Conservation (phyloP, 2,888 invertebrate genomes). For the Cheilosia variabilis region DNA sequence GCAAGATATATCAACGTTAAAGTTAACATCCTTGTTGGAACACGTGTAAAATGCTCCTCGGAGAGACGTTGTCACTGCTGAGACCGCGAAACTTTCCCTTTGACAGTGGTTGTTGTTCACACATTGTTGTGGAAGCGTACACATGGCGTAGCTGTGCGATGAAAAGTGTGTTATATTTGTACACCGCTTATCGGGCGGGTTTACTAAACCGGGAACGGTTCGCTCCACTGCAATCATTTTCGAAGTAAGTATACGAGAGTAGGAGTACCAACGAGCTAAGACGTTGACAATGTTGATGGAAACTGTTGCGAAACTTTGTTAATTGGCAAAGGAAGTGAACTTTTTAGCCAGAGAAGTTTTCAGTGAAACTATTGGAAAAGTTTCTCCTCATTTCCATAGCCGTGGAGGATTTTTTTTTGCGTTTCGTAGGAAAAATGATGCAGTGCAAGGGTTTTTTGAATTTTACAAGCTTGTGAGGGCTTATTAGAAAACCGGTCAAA, state of each 20-base stretch:
- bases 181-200: neutral
- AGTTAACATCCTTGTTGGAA: slow-evolving; percentile 7
- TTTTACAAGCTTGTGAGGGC: too few relatives aligned
- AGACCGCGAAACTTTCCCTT: slow-evolving; percentile 35
- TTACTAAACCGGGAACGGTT: neutral
- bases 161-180: slow-evolving; percentile 7
- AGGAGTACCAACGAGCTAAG: neutral
- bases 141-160: neutral
- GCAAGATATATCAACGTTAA: neutral
- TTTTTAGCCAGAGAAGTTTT: neutral
- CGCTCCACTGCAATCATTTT: slow-evolving; percentile 5
- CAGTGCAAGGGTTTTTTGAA: too few relatives aligned
- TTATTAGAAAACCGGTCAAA: too few relatives aligned
- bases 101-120: slow-evolving; percentile 21
- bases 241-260: neutral
- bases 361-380: too few relatives aligned
- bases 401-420: too few relatives aligned
- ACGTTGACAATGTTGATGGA: slow-evolving; percentile 16
- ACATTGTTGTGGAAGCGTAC: slow-evolving; percentile 5
- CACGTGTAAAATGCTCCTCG: slow-evolving; percentile 1
- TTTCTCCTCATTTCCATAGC: too few relatives aligned
- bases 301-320: slow-evolving; percentile 11
- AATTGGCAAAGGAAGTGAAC: slow-evolving; percentile 5
- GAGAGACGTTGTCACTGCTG: slow-evolving; percentile 15
- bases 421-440: too few relatives aligned